phyloP scores from a whole-genome alignment of 2,797 vertebrate species.

The Sebastes minor region DNA sequence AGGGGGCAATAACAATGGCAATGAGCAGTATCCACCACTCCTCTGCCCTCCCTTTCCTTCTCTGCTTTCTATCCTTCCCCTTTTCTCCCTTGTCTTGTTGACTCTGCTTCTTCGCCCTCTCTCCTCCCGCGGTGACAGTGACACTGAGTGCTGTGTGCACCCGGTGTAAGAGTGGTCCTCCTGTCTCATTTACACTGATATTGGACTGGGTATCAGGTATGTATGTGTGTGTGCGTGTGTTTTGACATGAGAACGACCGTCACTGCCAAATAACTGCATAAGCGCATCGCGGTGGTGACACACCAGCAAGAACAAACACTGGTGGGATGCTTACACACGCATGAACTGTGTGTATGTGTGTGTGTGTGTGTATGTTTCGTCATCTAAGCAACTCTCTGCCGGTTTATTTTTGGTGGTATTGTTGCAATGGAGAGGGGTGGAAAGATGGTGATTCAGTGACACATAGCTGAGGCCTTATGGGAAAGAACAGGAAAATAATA shows the following conservation, averaged over 20 bases:
- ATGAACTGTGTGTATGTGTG: background rate
- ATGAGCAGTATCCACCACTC: conserved; percentile 68
- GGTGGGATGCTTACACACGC: conserved; percentile 52
- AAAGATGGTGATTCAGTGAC: conserved; percentile 51
- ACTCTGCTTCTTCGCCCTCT: conserved; percentile 45
- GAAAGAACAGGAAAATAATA: conserved; percentile 17
- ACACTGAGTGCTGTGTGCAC: conserved; percentile 55
- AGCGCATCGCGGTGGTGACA: conserved; percentile 53
- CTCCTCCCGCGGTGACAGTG: conserved; percentile 53
- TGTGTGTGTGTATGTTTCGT: conserved; percentile 28
- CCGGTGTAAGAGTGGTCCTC: conserved; percentile 40
- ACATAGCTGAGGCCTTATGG: conserved; percentile 34
- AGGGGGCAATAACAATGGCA: conserved; percentile 69
- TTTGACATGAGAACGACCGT: conserved; percentile 67
- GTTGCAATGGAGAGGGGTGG: conserved; percentile 52
- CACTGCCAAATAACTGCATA: conserved; percentile 72
- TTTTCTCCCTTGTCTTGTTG: conserved; percentile 38
- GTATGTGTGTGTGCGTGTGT: conserved; percentile 15
- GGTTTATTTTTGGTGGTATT: conserved; percentile 72
- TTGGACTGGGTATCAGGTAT: conserved; percentile 50
- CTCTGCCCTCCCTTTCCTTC: conserved; percentile 26
- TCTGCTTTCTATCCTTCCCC: background rate
- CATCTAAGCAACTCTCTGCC: conserved; percentile 69
- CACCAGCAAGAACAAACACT: conserved; percentile 50
- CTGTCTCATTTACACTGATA: conserved; percentile 76